Evolutionary conservation across 2,113 vertebrate genomes (phyloP).

Genomic region (Callaeas wilsoni): DNA sequence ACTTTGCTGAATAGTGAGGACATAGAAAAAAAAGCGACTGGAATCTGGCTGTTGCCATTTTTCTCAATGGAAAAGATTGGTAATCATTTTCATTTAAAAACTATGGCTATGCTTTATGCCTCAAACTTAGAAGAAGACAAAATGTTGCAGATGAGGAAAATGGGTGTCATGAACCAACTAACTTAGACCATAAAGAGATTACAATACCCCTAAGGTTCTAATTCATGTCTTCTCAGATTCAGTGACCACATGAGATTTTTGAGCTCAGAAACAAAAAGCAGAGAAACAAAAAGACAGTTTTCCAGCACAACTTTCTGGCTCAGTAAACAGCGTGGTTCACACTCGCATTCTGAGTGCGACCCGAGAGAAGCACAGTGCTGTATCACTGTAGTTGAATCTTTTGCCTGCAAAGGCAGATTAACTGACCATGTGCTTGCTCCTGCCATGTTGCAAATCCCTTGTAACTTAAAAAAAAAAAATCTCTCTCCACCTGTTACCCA

Average conservation of each 20-base stretch:
- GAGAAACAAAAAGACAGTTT: background rate
- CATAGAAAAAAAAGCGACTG: background rate
- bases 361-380: background rate
- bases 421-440: background rate
- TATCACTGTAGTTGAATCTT: fast-evolving
- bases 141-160: background rate
- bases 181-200: background rate
- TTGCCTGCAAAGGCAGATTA: background rate
- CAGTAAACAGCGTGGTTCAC: background rate
- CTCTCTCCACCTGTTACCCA: background rate
- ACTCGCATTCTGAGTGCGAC: background rate
- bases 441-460: background rate
- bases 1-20: background rate
- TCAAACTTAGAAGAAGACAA: background rate
- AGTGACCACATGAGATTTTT: background rate
- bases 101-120: background rate
- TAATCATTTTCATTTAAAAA: background rate
- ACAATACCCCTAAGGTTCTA: background rate
- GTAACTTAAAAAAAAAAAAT: background rate
- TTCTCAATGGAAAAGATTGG: background rate
- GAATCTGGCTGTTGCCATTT: background rate
- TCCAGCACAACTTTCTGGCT: background rate
- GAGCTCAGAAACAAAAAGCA: background rate
- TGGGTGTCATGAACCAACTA: background rate
- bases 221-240: background rate